Base-by-base conservation (phyloP, 2,888 invertebrate species). In the Dolichopus griseipennis region DNA sequence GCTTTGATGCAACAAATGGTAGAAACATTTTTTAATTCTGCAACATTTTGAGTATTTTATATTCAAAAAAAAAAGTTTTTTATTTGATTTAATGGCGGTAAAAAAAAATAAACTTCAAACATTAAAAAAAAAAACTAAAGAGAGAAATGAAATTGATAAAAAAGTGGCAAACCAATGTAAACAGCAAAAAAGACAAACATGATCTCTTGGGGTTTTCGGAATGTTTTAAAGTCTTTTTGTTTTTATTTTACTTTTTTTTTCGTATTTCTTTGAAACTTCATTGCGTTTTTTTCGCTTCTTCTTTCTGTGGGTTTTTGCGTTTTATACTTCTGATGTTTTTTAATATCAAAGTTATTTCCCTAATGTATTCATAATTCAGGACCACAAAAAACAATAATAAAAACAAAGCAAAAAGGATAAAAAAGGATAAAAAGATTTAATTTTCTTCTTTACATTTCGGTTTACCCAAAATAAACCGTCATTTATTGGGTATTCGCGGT, bases 261-360 rank as follows among this genome's bases (percentile, higher is more conserved):
- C 43, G 5, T 34, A 5, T 34, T 37, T 37, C 27, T 27, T 27
- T 27, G 27, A 27, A 27, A 27, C 27, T 27, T 27, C 27, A 27
- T 27, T 27, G 27, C 27, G 27, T 27, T 27, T 27, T 27, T 2
- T 27, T 27, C 27, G 27, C 27, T 27, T 5, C 5, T 27, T 27
- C 5, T 27, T 27, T 27, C 5, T 27, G 2, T 27, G n/a, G n/a
- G 2, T 27, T 27, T 27, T 27, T 27, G 27, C 2, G 5, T 27
- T 27, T 5, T 27, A 4, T 27, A 4, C 27, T 27, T 27, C 3
- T 27, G 27, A 27, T 27, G 27, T 37, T 52, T 52, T 43, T 52
- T 18, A 52, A 52, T 52, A 52, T 52, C n/a, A 52, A 52, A 52
- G 52, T 52, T 52, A 52, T 52, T 52, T 52, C 52, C 52, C 52